Evolutionary conservation across 2,888 invertebrate genomes (phyloP), one percentile per base, ranked within the genome.

Genomic region (Atherix ibis): DNA sequence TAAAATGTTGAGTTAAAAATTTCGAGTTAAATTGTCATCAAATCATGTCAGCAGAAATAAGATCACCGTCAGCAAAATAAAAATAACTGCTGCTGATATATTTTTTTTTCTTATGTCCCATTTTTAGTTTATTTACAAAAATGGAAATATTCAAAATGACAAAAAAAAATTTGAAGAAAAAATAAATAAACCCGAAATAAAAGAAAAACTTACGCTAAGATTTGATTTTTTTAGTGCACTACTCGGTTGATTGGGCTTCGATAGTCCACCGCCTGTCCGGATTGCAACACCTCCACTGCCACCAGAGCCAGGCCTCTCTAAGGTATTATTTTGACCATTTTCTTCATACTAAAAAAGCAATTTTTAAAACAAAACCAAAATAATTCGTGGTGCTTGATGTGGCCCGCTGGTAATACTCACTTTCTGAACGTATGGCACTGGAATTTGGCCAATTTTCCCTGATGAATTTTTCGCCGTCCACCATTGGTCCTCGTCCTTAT

Each of bases 401-500:
- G 10, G 27, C n/a, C n/a, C n/a, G n/a, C n/a, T n/a, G n/a, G n/a
- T 16, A 12, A 5, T 4, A 15, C 16, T 50, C 52, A 78, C 79
- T 65, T 78, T 76, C 62, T 84, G 82, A 35, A 95, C 84, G 58
- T 95, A 97, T 4, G 92, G 92, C 46, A 94, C 92, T 18, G 97
- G 97, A 45, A 97, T 92, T 42, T 89, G 85, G 13, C 97, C 97
- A 41, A 76, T 79, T 52, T 77, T 73, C 1, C 95, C 94, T 34
- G 76, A 65, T 41, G 68, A 71, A 65, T 95, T 95, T 48, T 78
- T 73, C 4, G 95, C 97, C 38, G 92, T 91, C 97, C 97, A 97
- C 97, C 97, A 98, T 52, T 92, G 91, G 44, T 94, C 94, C 63
- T 97, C 97, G 54, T 95, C 92, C 49, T 92, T 83, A 43, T 83